Evolutionary conservation across 2,113 vertebrate species (phyloP).

Genomic region (Crotalus viridis): DNA sequence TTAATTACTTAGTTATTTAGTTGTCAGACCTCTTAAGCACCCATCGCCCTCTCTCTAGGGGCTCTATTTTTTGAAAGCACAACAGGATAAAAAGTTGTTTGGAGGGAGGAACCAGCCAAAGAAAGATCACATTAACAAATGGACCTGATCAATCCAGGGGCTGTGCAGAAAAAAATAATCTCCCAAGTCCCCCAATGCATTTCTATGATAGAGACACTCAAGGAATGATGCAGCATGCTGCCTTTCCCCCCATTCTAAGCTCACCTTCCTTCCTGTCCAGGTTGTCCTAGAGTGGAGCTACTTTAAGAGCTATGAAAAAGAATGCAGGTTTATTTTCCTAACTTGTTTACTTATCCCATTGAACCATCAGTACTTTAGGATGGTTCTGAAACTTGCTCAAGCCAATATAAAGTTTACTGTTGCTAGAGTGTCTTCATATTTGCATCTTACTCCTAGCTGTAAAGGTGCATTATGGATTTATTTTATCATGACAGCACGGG

Average conservation of each 20-base stretch:
- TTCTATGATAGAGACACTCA: too few relatives aligned
- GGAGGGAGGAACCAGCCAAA: neutral
- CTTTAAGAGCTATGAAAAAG: neutral
- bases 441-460: neutral
- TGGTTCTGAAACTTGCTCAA: neutral
- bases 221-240: neutral
- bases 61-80: neutral
- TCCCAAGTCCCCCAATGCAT: neutral
- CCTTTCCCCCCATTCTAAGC: neutral
- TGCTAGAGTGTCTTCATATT: neutral
- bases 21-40: neutral
- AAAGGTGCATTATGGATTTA: neutral
- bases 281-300: neutral
- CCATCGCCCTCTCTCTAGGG: neutral
- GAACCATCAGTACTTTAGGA: neutral
- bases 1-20: neutral
- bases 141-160: neutral
- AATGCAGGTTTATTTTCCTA: neutral
- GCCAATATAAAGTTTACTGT: neutral
- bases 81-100: neutral
- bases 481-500: neutral
- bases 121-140: neutral
- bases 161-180: too few relatives aligned
- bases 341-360: neutral
- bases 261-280: neutral